These are phyloP conservation scores for Synergus laeviventris DNA, from an alignment of 2,888 invertebrate genomes.

Conservation along the genomic window DNA sequence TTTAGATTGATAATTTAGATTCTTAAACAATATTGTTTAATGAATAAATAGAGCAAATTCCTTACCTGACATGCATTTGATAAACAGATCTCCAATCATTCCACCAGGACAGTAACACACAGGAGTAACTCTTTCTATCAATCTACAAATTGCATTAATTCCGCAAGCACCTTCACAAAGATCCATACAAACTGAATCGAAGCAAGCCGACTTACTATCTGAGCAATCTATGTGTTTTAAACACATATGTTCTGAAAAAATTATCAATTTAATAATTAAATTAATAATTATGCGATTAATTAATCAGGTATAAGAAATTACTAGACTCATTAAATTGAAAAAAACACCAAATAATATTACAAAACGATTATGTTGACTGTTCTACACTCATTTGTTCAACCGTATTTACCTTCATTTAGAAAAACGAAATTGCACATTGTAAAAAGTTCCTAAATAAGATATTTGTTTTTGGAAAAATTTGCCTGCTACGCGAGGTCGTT, in stretches of 20 bases:
- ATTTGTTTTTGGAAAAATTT: no score
- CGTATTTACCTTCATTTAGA: no score
- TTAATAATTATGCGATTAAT: no score
- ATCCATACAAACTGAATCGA: neutral
- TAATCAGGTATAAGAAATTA: no score
- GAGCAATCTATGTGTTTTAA: neutral
- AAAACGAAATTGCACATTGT: no score
- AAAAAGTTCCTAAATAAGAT: no score
- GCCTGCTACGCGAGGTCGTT: no score
- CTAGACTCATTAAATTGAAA: no score
- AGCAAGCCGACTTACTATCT: neutral
- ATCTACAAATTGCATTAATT: neutral
- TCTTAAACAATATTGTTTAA: neutral
- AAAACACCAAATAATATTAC: no score
- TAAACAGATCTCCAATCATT: conserved; percentile 20
- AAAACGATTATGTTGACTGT: no score
- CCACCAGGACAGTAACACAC: conserved; percentile 5
- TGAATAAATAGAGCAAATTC: neutral
- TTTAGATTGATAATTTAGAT: neutral
- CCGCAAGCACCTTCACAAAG: neutral
- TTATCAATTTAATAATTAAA: neutral
- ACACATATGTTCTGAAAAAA: neutral
- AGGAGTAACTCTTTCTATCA: neutral
- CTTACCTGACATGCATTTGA: conserved; percentile 6
- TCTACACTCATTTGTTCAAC: no score